phyloP scores from a whole-genome alignment of 2,888 invertebrate species.

The Pediacus dermestoides region DNA sequence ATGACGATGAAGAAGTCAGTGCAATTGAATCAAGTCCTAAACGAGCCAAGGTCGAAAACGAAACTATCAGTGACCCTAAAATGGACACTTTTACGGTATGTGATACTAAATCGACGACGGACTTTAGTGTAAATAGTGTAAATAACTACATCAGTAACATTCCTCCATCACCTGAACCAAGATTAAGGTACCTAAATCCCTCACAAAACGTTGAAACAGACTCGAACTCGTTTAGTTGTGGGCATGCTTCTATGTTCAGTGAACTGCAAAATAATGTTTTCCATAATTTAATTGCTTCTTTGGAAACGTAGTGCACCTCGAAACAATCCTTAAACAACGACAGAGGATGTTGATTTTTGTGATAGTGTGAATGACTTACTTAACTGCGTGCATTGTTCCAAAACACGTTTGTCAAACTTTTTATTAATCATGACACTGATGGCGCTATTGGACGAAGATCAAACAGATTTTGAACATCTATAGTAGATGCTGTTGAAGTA shows the following conservation, averaged over 20 bases:
- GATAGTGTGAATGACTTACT: no score
- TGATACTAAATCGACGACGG: slow-evolving; percentile 17
- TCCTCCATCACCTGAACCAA: not conserved
- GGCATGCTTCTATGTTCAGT: slow-evolving; percentile 63
- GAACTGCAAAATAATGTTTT: slow-evolving; percentile 59
- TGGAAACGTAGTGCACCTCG: slow-evolving; percentile 52
- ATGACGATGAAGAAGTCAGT: slow-evolving; percentile 57
- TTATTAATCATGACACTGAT: no score
- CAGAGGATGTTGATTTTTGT: slow-evolving; percentile 29
- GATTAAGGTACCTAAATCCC: slow-evolving; percentile 38
- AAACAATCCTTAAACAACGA: slow-evolving; percentile 23
- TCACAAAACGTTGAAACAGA: slow-evolving; percentile 26
- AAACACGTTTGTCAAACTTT: slow-evolving; percentile 15
- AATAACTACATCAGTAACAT: slow-evolving; percentile 34
- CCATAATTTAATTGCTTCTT: slow-evolving; percentile 57
- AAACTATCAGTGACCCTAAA: slow-evolving; percentile 8
- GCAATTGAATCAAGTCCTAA: slow-evolving; percentile 46
- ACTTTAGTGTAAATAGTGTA: slow-evolving; percentile 41
- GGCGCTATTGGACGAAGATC: no score
- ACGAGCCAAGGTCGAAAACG: slow-evolving; percentile 40
- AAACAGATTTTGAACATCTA: no score
- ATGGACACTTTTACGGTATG: slow-evolving; percentile 8
- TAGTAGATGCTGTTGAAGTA: no score
- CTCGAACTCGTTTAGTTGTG: slow-evolving; percentile 53
- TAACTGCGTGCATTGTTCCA: slow-evolving; percentile 17